phyloP scores from a whole-genome alignment of 2,113 vertebrate species.

The Tupaia chinensis region DNA sequence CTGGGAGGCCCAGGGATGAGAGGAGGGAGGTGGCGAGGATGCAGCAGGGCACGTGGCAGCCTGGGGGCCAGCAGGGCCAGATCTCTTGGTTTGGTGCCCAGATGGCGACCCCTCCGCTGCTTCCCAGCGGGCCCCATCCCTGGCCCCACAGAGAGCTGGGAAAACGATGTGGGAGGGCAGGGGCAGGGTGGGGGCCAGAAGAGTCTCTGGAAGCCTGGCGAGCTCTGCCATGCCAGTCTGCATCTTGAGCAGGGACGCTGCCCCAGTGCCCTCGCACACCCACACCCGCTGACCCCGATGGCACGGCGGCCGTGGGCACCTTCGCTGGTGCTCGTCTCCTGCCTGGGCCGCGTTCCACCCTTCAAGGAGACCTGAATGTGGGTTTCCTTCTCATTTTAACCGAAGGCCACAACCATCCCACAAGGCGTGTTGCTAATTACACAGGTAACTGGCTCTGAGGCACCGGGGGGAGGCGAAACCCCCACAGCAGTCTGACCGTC shows the following conservation, averaged over 20 bases:
- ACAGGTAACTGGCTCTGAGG: constrained; percentile 77
- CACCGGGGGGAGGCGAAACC: constrained; percentile 50
- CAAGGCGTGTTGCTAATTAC: constrained; percentile 75
- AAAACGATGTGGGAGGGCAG: rapidly evolving
- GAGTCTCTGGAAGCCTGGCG: no score
- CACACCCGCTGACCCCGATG: no score
- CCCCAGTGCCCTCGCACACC: no score
- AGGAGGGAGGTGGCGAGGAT: background rate
- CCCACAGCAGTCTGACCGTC: background rate
- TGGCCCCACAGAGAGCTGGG: background rate
- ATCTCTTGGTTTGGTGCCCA: background rate
- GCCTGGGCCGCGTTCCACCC: background rate
- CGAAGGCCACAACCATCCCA: constrained; percentile 68
- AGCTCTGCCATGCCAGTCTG: no score
- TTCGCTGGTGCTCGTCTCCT: no score
- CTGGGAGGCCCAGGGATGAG: background rate
- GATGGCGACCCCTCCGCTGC: background rate
- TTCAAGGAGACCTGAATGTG: constrained; percentile 54
- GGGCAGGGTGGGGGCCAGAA: background rate
- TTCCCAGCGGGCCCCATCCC: background rate
- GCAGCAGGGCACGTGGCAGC: background rate
- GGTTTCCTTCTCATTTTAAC: constrained; percentile 78
- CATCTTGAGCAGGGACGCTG: no score
- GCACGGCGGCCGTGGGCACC: no score
- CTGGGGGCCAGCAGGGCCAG: background rate